Conservation (phyloP, 2,113 vertebrate genomes). For the Accipiter cooperii region DNA sequence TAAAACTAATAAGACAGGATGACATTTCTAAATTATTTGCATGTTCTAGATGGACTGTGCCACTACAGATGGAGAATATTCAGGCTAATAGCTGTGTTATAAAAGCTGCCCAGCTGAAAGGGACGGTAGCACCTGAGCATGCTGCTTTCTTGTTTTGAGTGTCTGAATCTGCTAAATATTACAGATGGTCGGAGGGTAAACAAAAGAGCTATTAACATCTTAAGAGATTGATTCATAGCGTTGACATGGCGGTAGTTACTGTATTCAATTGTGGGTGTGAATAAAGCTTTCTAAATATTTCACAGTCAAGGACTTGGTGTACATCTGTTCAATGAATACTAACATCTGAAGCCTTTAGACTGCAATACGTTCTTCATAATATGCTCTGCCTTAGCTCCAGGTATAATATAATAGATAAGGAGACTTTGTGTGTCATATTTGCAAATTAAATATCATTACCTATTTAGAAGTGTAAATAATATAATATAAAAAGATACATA, state of each 20-base stretch:
- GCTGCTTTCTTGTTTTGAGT: background rate
- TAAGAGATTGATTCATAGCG: background rate
- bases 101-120: background rate
- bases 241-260: background rate
- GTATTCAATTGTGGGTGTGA: background rate
- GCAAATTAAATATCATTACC: background rate
- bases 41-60: background rate
- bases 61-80: background rate
- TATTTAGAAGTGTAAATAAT: background rate
- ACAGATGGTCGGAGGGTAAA: slow-evolving; percentile 1
- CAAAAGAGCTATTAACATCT: background rate
- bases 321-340: background rate
- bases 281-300: slow-evolving; percentile 9
- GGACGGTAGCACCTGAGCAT: background rate
- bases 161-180: background rate
- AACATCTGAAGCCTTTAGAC: background rate
- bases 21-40: background rate
- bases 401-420: background rate
- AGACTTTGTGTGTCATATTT: background rate
- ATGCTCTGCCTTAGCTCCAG: background rate
- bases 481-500: background rate
- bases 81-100: background rate
- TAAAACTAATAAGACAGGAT: background rate
- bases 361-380: background rate
- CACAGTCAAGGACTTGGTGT: background rate